Evolutionary conservation across 2,888 invertebrate species (phyloP).

Genomic region (Copidosoma aretas): DNA sequence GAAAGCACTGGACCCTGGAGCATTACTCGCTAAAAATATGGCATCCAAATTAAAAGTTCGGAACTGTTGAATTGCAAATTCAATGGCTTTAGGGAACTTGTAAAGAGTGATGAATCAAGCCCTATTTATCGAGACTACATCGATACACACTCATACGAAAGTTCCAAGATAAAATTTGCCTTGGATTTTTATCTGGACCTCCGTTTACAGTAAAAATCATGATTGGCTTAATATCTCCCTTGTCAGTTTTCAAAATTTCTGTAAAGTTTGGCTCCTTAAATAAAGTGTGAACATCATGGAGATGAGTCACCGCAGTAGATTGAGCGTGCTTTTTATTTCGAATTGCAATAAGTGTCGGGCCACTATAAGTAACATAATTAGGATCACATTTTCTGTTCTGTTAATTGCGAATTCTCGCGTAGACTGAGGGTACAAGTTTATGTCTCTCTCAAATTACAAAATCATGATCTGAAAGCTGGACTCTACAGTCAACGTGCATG

Average conservation of each 20-base stretch:
- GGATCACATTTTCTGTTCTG: neutral
- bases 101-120: neutral
- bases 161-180: neutral
- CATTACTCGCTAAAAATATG: neutral
- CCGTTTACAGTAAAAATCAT: neutral
- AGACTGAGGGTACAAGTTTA: neutral
- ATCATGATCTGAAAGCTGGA: no score
- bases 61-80: conserved; percentile 9
- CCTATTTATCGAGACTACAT: neutral
- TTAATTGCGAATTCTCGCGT: neutral
- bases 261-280: conserved; percentile 8
- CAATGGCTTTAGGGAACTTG: conserved; percentile 16
- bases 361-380: neutral
- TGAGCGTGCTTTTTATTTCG: neutral
- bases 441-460: neutral
- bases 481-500: no score
- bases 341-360: neutral
- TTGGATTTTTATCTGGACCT: neutral
- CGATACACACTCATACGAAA: neutral
- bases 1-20: no score
- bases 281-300: conserved; percentile 1
- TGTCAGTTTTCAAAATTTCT: neutral
- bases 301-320: neutral
- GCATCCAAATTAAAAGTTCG: conserved; percentile 14
- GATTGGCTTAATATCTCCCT: neutral